Conservation (phyloP, 1,140 invertebrate species). For the Cepaea nemoralis region DNA sequence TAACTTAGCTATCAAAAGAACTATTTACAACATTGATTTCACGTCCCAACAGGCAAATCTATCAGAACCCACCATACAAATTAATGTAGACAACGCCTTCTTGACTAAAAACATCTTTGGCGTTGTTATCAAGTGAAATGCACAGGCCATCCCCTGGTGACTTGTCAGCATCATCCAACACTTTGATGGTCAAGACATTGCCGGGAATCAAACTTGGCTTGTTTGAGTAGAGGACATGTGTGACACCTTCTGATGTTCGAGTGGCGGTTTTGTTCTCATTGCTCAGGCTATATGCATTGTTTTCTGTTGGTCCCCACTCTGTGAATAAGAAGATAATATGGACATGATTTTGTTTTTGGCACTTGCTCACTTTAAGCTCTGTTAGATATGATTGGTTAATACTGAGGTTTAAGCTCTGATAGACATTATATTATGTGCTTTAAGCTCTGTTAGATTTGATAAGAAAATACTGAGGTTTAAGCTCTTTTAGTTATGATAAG, state of each 20-base stretch:
- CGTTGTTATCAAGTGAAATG: constrained; percentile 51
- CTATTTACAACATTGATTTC: not conserved
- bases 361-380: too few species aligned
- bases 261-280: constrained; percentile 66
- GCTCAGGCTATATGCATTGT: constrained; percentile 55
- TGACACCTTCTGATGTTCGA: constrained; percentile 48
- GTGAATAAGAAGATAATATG: constrained; percentile 42
- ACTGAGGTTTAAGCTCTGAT: too few species aligned
- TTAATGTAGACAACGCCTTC: constrained; percentile 61
- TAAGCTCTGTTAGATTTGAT: too few species aligned
- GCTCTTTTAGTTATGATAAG: too few species aligned
- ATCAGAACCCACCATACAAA: constrained; percentile 50
- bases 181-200: constrained; percentile 57
- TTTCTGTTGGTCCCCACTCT: constrained; percentile 62
- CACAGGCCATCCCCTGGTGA: constrained; percentile 62
- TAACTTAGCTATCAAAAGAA: too few species aligned
- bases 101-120: constrained; percentile 53
- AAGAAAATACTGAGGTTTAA: too few species aligned
- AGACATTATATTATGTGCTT: too few species aligned
- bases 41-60: not conserved
- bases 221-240: constrained; percentile 60
- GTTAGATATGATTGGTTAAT: too few species aligned
- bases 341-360: too few species aligned
- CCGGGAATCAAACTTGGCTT: constrained; percentile 52
- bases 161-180: constrained; percentile 62